phyloP scores from a whole-genome alignment of 2,888 invertebrate species.

The Mongoloraphidia duomilia region DNA sequence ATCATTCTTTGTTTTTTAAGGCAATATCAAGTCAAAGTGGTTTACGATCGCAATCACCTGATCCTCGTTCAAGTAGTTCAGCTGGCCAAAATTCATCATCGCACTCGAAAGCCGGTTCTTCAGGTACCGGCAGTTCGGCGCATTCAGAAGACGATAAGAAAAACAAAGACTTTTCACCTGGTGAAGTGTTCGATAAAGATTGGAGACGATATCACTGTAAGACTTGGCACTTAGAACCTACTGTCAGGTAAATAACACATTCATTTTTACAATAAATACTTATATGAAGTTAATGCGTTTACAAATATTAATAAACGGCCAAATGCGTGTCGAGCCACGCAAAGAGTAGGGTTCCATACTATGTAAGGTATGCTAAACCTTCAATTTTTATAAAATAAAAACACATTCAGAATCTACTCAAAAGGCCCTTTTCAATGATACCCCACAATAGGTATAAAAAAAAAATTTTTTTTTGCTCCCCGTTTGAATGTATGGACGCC shows the following conservation, averaged over 20 bases:
- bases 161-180: constrained; percentile 15
- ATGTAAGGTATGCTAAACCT: no score
- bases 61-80: neutral
- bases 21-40: neutral
- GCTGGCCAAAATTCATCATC: neutral
- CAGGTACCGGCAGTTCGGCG: constrained; percentile 14
- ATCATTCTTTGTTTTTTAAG: no score
- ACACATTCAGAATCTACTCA: no score
- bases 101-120: neutral
- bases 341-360: no score
- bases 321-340: no score
- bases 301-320: neutral
- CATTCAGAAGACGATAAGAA: constrained; percentile 8
- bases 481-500: no score
- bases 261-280: constrained; percentile 8
- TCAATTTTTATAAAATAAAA: no score
- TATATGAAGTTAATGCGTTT: neutral
- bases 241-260: constrained; percentile 49
- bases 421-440: no score
- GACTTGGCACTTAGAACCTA: constrained; percentile 94
- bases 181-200: constrained; percentile 60
- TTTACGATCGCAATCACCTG: constrained; percentile 6
- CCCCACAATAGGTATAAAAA: no score
- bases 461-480: no score
- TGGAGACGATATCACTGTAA: constrained; percentile 85